Evolutionary conservation across 2,888 invertebrate species (phyloP).

Genomic region (Andrena marginata): DNA sequence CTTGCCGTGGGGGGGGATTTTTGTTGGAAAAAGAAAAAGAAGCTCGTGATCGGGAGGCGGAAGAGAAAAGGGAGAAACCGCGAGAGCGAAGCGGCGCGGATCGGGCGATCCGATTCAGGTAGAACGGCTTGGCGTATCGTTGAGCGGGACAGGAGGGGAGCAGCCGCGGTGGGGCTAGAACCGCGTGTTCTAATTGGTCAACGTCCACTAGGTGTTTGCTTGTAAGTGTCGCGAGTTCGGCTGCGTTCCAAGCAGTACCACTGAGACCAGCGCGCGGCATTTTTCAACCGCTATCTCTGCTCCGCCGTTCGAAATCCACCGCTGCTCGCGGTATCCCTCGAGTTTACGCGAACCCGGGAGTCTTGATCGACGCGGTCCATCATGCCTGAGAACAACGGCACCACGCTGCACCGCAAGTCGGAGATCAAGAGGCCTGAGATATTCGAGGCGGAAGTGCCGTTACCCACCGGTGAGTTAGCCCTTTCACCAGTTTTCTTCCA

Average conservation of each 20-base stretch:
- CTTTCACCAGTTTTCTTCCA: too few relatives aligned
- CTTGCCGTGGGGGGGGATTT: not conserved
- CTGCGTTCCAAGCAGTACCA: slow-evolving; percentile 75
- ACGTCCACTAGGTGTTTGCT: slow-evolving; percentile 74
- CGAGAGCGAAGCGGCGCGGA: not conserved
- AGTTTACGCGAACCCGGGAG: not conserved
- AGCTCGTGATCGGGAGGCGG: not conserved
- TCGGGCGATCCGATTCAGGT: slow-evolving; percentile 29
- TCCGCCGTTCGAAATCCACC: slow-evolving; percentile 18
- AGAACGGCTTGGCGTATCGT: slow-evolving; percentile 8
- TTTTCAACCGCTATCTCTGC: not conserved
- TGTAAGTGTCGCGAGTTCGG: slow-evolving; percentile 77
- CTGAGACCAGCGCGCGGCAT: slow-evolving; percentile 68
- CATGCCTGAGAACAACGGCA: slow-evolving; percentile 76
- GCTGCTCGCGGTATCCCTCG: not conserved
- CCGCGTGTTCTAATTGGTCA: slow-evolving; percentile 73
- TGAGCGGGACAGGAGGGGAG: not conserved
- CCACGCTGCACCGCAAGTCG: slow-evolving; percentile 68
- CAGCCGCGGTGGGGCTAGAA: slow-evolving; percentile 49
- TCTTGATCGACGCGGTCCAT: not conserved
- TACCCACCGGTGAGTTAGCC: slow-evolving; percentile 71
- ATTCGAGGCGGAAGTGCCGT: slow-evolving; percentile 70
- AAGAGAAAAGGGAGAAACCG: not conserved
- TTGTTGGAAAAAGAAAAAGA: not conserved
- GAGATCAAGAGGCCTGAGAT: slow-evolving; percentile 71